Evolutionary conservation across 2,888 invertebrate genomes (phyloP).

Genomic region (Drosophila aldrichi): DNA sequence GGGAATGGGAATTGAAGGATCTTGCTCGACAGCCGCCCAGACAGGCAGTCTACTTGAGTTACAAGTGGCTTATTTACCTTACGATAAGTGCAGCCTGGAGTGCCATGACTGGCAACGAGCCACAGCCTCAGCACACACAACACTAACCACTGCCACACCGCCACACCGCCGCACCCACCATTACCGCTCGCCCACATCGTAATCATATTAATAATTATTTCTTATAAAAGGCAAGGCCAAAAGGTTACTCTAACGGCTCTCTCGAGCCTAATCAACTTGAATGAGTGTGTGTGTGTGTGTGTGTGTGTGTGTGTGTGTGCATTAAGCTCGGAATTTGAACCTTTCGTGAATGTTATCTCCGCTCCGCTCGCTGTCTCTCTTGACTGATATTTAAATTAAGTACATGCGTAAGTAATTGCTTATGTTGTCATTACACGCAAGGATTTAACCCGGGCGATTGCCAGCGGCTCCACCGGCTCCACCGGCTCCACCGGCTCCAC

Average conservation of each 20-base stretch:
- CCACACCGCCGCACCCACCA: background rate
- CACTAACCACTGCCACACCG: background rate
- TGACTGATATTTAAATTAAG: slow-evolving; percentile 67
- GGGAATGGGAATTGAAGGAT: slow-evolving; percentile 18
- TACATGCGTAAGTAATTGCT: slow-evolving; percentile 79
- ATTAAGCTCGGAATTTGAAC: slow-evolving; percentile 25
- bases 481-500: background rate
- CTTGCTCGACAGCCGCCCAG: slow-evolving; percentile 40
- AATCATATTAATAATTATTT: slow-evolving; percentile 81
- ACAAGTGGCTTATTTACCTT: slow-evolving; percentile 81
- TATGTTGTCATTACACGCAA: slow-evolving; percentile 75
- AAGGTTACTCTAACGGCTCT: slow-evolving; percentile 63
- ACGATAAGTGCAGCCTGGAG: slow-evolving; percentile 79
- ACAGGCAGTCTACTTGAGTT: slow-evolving; percentile 67
- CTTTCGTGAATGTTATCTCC: slow-evolving; percentile 24
- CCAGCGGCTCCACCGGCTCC: slow-evolving; percentile 1
- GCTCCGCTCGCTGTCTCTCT: background rate
- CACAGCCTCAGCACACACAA: slow-evolving; percentile 28
- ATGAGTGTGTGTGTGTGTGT: slow-evolving; percentile 30
- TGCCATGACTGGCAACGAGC: slow-evolving; percentile 67
- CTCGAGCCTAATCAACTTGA: slow-evolving; percentile 69
- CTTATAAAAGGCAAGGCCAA: slow-evolving; percentile 46
- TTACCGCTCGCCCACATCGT: slow-evolving; percentile 24
- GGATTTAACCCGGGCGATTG: slow-evolving; percentile 33
- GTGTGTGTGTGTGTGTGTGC: background rate